These are phyloP conservation scores for Rhimphoctona megacephalus DNA, from an alignment of 2,888 invertebrate species.

Conservation along the genomic window DNA sequence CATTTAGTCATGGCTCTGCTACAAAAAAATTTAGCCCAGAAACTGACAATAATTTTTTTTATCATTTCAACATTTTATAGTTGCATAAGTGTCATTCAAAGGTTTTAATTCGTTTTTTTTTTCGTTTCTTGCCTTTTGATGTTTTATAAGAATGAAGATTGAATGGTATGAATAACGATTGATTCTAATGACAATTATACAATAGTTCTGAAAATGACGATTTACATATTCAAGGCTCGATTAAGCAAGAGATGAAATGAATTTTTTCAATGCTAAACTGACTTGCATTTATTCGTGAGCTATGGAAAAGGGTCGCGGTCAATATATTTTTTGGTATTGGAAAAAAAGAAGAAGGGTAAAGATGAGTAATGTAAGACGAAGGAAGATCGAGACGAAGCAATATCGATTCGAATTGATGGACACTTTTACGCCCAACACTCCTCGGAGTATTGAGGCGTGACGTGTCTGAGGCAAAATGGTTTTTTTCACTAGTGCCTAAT, in stretches of 20 bases:
- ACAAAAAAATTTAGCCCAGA: not conserved
- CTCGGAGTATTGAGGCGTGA: not conserved
- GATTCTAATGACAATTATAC: not conserved
- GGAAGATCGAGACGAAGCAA: conserved; percentile 35
- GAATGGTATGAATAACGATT: not conserved
- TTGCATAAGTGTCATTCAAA: not conserved
- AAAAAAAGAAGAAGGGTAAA: not conserved
- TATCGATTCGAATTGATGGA: conserved; percentile 41
- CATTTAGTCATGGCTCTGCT: conserved; percentile 33
- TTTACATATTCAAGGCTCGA: not conserved
- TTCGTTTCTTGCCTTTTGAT: not conserved
- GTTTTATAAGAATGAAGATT: not conserved
- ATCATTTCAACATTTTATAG: not conserved
- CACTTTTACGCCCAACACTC: conserved; percentile 27
- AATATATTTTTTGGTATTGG: not conserved
- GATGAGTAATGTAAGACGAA: conserved; percentile 1
- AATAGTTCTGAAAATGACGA: not conserved
- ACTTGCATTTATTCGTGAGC: not conserved
- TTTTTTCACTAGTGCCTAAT: conserved; percentile 47
- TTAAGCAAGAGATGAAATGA: not conserved
- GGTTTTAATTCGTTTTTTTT: not conserved
- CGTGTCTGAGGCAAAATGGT: conserved; percentile 35
- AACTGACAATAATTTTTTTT: not conserved
- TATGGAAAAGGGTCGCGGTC: not conserved
- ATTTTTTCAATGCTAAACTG: not conserved